phyloP scores from a whole-genome alignment of 2,888 invertebrate genomes.

The Thecophora atra region DNA sequence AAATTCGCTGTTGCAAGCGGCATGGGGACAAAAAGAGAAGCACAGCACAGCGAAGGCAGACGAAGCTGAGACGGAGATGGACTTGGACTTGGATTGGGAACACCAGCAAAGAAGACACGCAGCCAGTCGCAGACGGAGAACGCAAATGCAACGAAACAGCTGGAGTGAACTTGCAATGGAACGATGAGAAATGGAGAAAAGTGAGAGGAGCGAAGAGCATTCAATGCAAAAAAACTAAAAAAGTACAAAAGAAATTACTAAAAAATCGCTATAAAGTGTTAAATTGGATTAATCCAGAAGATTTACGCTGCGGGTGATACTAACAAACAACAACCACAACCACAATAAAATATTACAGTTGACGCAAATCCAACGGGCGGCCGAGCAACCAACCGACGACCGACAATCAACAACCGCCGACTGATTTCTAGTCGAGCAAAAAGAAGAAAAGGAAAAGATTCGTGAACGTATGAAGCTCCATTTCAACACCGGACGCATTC shows the following conservation, averaged over 20 bases:
- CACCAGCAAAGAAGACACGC: not conserved
- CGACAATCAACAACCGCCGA: too few species aligned
- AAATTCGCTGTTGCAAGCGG: conserved; percentile 55
- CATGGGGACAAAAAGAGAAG: not conserved
- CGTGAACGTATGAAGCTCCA: conserved; percentile 10
- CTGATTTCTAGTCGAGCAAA: not conserved
- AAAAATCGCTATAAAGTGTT: conserved; percentile 56
- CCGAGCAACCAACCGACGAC: too few species aligned
- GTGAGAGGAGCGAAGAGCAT: not conserved
- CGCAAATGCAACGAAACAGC: conserved; percentile 6
- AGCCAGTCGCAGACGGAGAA: not conserved
- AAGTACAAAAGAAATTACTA: not conserved
- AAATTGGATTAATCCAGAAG: conserved; percentile 64
- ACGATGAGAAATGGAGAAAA: not conserved
- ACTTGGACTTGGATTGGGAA: not conserved
- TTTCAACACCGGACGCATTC: conserved; percentile 34
- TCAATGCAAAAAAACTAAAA: too few species aligned
- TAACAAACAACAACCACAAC: conserved; percentile 43
- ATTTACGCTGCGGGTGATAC: conserved; percentile 64
- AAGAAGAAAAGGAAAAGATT: not conserved
- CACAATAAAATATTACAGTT: conserved; percentile 20
- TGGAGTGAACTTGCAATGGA: not conserved
- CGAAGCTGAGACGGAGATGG: not conserved
- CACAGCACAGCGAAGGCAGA: not conserved
- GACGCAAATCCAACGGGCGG: conserved; percentile 29